A percentile compares a stretch with the other conserved stretches of the same genome.
Evolutionary conservation across 2,797 vertebrate species (phyloP).

Genomic region (Eleutherodactylus coqui): DNA sequence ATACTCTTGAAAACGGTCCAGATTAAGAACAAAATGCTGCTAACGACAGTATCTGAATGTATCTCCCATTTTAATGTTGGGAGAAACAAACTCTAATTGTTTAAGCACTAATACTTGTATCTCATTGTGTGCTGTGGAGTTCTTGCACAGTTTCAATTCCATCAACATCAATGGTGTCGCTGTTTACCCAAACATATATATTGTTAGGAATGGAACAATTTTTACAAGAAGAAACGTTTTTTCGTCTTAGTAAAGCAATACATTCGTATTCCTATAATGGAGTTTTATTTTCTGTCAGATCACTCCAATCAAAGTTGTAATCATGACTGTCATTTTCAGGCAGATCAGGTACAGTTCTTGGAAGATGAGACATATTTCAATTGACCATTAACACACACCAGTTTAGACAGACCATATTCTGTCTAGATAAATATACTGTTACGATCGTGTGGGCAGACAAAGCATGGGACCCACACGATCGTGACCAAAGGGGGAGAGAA

Average conservation of each 20-base stretch:
- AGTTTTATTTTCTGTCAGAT: background rate
- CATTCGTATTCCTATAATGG: background rate
- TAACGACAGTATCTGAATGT: no score
- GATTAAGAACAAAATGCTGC: no score
- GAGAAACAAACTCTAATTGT: no score
- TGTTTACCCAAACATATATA: background rate
- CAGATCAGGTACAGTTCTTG: background rate
- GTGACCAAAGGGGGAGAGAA: no score
- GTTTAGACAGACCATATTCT: background rate
- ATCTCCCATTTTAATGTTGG: no score
- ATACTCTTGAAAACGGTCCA: no score
- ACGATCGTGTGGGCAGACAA: no score
- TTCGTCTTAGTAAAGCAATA: background rate
- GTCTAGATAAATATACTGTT: background rate
- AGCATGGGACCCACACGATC: no score
- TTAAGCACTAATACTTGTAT: no score
- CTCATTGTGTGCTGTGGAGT: no score
- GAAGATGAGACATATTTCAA: background rate
- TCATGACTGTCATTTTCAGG: background rate
- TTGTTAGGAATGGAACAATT: background rate
- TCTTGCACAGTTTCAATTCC: no score
- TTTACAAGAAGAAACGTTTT: background rate
- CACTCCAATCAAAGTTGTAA: background rate
- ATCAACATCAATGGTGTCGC: background rate
- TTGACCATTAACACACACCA: background rate